Evolutionary conservation across 2,888 invertebrate genomes (phyloP).

Genomic region (Conus canariensis): DNA sequence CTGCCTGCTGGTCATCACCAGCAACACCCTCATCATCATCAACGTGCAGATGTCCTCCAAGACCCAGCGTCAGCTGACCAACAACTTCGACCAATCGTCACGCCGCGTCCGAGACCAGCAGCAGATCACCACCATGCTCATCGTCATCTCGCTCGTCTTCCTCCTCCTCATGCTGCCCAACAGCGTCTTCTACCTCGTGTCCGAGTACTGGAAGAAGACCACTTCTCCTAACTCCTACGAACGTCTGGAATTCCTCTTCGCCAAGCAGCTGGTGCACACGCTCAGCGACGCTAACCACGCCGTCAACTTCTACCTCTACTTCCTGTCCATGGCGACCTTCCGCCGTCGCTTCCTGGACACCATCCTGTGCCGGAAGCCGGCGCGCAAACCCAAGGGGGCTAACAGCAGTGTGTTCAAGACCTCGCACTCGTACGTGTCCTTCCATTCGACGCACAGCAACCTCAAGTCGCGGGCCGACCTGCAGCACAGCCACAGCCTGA

Average conservation of each 20-base stretch:
- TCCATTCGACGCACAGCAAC: constrained; percentile 45
- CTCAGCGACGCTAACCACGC: constrained; percentile 51
- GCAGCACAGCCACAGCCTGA: constrained; percentile 49
- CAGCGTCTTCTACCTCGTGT: constrained; percentile 64
- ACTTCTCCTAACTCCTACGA: constrained; percentile 51
- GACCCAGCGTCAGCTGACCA: constrained; percentile 53
- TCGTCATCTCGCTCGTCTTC: constrained; percentile 66
- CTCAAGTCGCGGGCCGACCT: constrained; percentile 39
- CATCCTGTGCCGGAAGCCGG: constrained; percentile 44
- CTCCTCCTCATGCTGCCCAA: constrained; percentile 65
- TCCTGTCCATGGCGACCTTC: constrained; percentile 50
- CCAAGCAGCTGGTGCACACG: constrained; percentile 46
- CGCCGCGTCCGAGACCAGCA: constrained; percentile 62
- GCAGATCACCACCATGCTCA: constrained; percentile 70
- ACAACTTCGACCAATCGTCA: constrained; percentile 54
- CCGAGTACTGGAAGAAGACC: constrained; percentile 53
- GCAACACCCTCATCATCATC: constrained; percentile 66
- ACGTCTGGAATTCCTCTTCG: constrained; percentile 48
- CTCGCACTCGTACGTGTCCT: constrained; percentile 42
- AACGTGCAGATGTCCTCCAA: constrained; percentile 54
- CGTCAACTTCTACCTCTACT: constrained; percentile 53
- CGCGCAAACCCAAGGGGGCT: constrained; percentile 38
- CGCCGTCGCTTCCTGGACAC: constrained; percentile 50
- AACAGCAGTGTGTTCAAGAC: constrained; percentile 50
- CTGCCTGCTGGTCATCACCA: constrained; percentile 62